phyloP scores from a whole-genome alignment of 2,797 vertebrate species.

The Malurus leucopterus region DNA sequence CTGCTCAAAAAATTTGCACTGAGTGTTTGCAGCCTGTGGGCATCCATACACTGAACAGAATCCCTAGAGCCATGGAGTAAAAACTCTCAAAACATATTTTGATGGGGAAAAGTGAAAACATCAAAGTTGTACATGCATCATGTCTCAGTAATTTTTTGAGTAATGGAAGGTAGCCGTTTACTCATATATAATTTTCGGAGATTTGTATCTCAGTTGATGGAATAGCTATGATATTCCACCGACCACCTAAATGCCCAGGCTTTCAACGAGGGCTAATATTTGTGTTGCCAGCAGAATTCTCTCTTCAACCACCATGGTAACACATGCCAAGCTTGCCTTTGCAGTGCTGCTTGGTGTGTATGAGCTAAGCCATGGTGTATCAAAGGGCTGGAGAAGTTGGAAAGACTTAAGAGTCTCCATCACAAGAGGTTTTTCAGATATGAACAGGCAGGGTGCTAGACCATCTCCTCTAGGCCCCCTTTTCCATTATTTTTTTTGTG shows the following conservation, averaged over 20 bases:
- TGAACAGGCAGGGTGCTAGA: not conserved
- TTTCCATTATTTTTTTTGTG: not conserved
- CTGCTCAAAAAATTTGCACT: not conserved
- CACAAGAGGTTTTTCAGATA: not conserved
- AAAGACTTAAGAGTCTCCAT: not conserved
- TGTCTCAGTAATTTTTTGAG: not conserved
- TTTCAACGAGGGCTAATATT: not conserved
- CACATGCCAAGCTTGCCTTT: not conserved
- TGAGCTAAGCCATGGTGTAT: not conserved
- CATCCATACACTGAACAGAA: not conserved
- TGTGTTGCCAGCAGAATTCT: not conserved
- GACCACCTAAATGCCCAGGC: not conserved
- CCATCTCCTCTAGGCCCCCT: not conserved
- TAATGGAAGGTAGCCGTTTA: not conserved
- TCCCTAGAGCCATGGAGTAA: not conserved
- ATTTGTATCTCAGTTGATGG: not conserved
- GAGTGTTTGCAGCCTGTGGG: not conserved
- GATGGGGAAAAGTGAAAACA: not conserved
- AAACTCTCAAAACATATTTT: not conserved
- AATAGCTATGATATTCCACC: not conserved
- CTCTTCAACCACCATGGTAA: not conserved
- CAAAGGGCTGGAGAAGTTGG: not conserved
- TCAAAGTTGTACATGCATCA: fast-evolving
- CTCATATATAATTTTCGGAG: not conserved
- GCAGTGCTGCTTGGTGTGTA: not conserved